A percentile compares a stretch with the other conserved stretches of the same genome.
Conservation (phyloP, 37 sponge, comb jelly and placozoan species). For the Amphimedon queenslandica region DNA sequence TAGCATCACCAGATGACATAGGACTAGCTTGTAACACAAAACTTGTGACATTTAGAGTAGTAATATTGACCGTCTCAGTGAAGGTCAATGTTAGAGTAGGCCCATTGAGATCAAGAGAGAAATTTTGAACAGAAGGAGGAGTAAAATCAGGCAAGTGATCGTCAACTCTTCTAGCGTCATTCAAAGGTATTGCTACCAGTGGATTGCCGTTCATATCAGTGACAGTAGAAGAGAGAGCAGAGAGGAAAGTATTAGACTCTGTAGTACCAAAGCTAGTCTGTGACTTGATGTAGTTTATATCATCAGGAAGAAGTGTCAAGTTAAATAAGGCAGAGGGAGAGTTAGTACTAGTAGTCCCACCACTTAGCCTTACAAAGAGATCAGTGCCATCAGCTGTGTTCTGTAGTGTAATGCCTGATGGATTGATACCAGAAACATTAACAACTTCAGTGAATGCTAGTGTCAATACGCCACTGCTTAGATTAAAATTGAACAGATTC, state of each 20-base stretch:
- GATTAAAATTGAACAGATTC: slow-evolving; percentile 52
- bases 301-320: slow-evolving; percentile 42
- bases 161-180: slow-evolving; percentile 32
- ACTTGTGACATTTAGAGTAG: slow-evolving; percentile 24
- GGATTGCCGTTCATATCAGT: slow-evolving; percentile 61
- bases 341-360: slow-evolving; percentile 41
- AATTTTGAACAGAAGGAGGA: slow-evolving; percentile 61
- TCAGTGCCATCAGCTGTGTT: slow-evolving; percentile 12
- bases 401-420: slow-evolving; percentile 44
- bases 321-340: slow-evolving; percentile 47
- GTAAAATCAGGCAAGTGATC: slow-evolving; percentile 57
- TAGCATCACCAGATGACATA: slow-evolving; percentile 3
- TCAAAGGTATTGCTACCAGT: slow-evolving; percentile 25
- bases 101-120: slow-evolving; percentile 55
- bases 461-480: slow-evolving; percentile 57
- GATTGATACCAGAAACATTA: slow-evolving; percentile 50
- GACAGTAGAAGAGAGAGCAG: slow-evolving; percentile 29
- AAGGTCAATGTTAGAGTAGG: slow-evolving; percentile 59
- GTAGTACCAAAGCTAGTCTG: slow-evolving; percentile 60
- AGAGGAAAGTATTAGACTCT: slow-evolving; percentile 53
- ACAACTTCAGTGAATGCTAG: slow-evolving; percentile 77
- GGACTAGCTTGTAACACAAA: slow-evolving; percentile 45
- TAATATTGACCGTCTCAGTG: slow-evolving; percentile 64
- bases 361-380: slow-evolving; percentile 16
- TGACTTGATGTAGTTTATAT: slow-evolving; percentile 75